Base-by-base conservation (phyloP, 1,140 invertebrate species). In the Drosophila repleta region DNA sequence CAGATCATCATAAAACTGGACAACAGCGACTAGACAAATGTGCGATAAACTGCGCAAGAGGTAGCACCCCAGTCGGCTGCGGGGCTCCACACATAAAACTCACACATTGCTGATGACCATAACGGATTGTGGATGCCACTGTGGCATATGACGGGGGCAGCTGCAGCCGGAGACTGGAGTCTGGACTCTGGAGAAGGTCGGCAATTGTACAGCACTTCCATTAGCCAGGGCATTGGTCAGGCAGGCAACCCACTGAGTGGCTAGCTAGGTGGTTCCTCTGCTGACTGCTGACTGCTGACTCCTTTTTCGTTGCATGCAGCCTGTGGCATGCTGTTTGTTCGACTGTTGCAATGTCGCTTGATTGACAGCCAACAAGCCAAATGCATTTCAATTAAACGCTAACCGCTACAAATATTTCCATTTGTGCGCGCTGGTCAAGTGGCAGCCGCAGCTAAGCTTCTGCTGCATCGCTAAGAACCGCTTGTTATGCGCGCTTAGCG, bases 351-450 rank as follows among this genome's bases (percentile, higher is more conserved):
- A 76, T 64, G 56, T 69, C 48, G 26, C 39, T 37, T 79, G 83
- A 88, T 88, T 88, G 83, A 88, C 83, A 80, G 84, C 45, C 60
- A 88, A 88, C 83, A 88, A 89, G 83, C 79, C 72, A 89, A 88
- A 88, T 83, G 83, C 83, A 88, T 88, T 88, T 88, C 83, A 88
- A 88, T 88, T 88, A 88, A 89, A 88, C 84, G 83, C 83, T 89
- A 88, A 88, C 83, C 79, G 84, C 84, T 89, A 83, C 82, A 80
- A 88, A 87, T 87, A 87, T 88, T 88, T 79, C 83, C 83, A 87
- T 82, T 78, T 79, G 57, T 76, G 82, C 56, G 66, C 35, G 57
- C 58, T 82, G 79, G 74, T 82, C 78, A 82, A 76, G 79, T 81
- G 79, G 61, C 37, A 56, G 57, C 45, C 41, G 56, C 8, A 26